Evolutionary conservation across 2,888 invertebrate genomes (phyloP).

Genomic region (Candidula unifasciata): DNA sequence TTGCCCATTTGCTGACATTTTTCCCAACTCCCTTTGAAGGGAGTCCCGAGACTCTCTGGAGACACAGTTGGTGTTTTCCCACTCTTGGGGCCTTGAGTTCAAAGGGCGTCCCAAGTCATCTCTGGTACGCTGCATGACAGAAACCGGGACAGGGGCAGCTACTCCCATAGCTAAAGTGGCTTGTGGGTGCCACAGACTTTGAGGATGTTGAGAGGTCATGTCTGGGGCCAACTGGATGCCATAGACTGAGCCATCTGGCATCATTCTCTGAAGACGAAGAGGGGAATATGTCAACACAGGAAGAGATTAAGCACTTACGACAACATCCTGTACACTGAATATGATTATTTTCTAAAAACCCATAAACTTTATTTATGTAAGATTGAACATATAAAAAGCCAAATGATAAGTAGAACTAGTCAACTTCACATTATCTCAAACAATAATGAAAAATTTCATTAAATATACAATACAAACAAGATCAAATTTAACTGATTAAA

Average conservation of each 20-base stretch:
- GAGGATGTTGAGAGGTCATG: constrained; percentile 38
- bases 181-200: constrained; percentile 41
- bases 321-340: too few relatives aligned
- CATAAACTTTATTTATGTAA: too few relatives aligned
- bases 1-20: neutral
- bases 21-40: neutral
- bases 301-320: too few relatives aligned
- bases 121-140: constrained; percentile 30
- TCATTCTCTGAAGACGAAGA: constrained; percentile 46
- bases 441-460: too few relatives aligned
- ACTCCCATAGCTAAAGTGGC: constrained; percentile 51
- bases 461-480: too few relatives aligned
- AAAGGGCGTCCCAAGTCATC: constrained; percentile 9
- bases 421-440: too few relatives aligned
- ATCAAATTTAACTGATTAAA: too few relatives aligned
- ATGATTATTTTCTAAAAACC: too few relatives aligned
- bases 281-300: neutral
- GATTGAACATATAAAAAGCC: too few relatives aligned
- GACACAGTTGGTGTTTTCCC: constrained; percentile 17
- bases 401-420: too few relatives aligned
- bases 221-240: constrained; percentile 47
- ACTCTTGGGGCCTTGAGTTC: constrained; percentile 31
- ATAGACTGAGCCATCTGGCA: constrained; percentile 53
- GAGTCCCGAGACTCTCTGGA: neutral
- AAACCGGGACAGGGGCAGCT: constrained; percentile 35